These are phyloP conservation scores for Lymantria monacha DNA, from an alignment of 2,888 invertebrate genomes.

Conservation along the genomic window DNA sequence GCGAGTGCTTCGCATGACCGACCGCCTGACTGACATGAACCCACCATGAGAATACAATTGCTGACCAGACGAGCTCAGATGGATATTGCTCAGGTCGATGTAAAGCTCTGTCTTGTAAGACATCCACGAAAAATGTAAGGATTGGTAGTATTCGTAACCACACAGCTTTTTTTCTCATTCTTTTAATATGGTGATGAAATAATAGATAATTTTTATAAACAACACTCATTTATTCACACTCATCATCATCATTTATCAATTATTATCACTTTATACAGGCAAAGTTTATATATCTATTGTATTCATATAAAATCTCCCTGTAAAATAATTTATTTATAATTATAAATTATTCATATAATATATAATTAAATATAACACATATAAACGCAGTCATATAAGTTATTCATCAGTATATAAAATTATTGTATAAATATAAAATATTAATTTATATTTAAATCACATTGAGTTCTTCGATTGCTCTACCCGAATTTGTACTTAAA, in stretches of 20 bases:
- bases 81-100: no score
- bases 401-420: constrained; percentile 7
- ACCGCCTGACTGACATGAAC: no score
- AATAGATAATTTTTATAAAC: constrained; percentile 41
- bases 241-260: constrained; percentile 36
- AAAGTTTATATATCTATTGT: constrained; percentile 1
- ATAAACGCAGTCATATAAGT: constrained; percentile 26
- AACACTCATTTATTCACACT: constrained; percentile 51
- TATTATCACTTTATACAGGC: not conserved
- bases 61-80: no score
- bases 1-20: no score
- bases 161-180: no score
- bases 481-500: constrained; percentile 38
- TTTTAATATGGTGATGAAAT: no score
- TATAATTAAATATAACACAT: not conserved
- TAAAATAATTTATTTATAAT: no score
- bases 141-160: no score
- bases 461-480: constrained; percentile 17
- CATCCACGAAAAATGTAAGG: no score
- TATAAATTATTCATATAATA: not conserved
- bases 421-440: constrained; percentile 13
- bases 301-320: constrained; percentile 24
- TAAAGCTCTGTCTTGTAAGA: no score
- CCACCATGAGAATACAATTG: no score
- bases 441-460: constrained; percentile 21